phyloP scores from a whole-genome alignment of 2,113 vertebrate species.

The Proterorhinus semilunaris region DNA sequence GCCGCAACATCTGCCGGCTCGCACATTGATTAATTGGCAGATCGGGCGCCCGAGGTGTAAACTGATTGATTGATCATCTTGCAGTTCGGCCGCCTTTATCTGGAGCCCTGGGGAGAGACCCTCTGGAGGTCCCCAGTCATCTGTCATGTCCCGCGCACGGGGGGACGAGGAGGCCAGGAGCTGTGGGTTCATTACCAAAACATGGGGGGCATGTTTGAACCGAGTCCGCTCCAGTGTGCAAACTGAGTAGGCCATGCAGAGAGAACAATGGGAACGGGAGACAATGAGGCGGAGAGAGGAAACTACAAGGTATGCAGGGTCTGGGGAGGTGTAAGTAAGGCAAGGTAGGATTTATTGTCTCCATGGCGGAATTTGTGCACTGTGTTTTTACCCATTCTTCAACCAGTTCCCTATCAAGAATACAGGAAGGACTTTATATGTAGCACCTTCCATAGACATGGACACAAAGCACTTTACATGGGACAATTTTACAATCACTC shows the following conservation, averaged over 20 bases:
- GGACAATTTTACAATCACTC: too few relatives aligned
- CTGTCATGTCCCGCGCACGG: constrained; percentile 71
- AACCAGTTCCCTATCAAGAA: neutral
- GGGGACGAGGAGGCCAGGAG: constrained; percentile 54
- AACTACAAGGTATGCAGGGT: constrained; percentile 8
- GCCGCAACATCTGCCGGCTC: constrained; percentile 67
- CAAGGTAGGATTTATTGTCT: neutral
- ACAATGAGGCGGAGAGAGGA: constrained; percentile 21
- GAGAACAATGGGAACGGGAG: constrained; percentile 37
- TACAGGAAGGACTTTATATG: too few relatives aligned
- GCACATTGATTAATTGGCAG: constrained; percentile 75
- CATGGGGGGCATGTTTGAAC: constrained; percentile 44
- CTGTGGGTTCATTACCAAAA: constrained; percentile 67
- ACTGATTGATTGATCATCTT: constrained; percentile 76
- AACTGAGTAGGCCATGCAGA: constrained; percentile 21
- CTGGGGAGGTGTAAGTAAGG: neutral
- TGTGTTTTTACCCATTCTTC: neutral
- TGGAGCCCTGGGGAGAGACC: constrained; percentile 66
- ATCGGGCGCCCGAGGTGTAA: constrained; percentile 67
- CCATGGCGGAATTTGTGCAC: neutral
- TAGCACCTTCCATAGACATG: too few relatives aligned
- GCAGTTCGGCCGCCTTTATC: constrained; percentile 68
- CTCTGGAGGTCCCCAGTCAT: constrained; percentile 73
- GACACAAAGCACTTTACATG: too few relatives aligned
- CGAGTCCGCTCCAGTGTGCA: constrained; percentile 34